Evolutionary conservation across 92 coral and sea anemone genomes (phyloP), one percentile per base, ranked within the genome.

Genomic region (Montipora capitata): DNA sequence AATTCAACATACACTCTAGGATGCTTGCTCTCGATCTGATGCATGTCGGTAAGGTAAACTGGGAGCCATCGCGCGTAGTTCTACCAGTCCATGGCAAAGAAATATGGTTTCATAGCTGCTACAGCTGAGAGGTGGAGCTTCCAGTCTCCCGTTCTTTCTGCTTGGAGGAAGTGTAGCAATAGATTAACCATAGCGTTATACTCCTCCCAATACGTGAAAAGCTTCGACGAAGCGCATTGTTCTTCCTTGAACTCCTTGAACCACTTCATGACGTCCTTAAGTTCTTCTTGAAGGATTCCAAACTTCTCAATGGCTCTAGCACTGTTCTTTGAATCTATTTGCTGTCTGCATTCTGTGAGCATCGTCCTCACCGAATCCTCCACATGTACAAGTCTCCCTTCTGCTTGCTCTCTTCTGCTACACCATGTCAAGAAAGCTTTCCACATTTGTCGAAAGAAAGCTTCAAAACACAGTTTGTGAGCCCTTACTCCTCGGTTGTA

Each of bases 401-500:
- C n/a, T n/a, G n/a, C n/a, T 44, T 69, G 64, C 41, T 52, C 68
- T 48, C 35, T 72, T n/a, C n/a, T n/a, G n/a, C n/a, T n/a, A n/a
- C n/a, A n/a, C n/a, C n/a, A n/a, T n/a, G n/a, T n/a, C 63, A 71
- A 38, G 80, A 65, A 86, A 35, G 58, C 91, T 49, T 68, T 76
- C 67, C 16, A 83, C 82, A 2, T 75, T 67, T 51, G 44, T 72
- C 79, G 89, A 15, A 20, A 18, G 13, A 87, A 79, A 18, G 86
- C 85, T 45, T 87, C 91, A 14, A 27, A 77, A 54, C 49, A 71
- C 49, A 87, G 86, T 66, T 87, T 90, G 52, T 93, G 93, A n/a
- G 88, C 71, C 59, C 96, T 65, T 3, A 89, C 62, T 18, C 69
- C 89, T 16, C 92, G 78, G 84, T 93, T 93, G 63, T 90, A 93